These are phyloP conservation scores for Lordiphosa mommai DNA, from an alignment of 1,140 invertebrate genomes.

Conservation along the genomic window DNA sequence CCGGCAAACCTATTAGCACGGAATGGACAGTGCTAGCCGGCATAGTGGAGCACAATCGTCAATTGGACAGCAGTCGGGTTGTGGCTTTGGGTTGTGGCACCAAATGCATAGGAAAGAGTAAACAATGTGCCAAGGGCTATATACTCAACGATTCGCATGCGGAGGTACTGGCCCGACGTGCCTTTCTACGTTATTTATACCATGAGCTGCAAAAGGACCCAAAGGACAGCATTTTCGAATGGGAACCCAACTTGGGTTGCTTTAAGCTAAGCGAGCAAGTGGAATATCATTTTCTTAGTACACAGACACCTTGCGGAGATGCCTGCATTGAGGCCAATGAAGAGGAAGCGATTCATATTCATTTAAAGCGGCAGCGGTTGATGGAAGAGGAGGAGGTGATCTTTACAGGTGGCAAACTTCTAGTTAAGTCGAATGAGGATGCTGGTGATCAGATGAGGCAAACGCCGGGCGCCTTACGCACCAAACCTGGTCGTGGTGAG, in stretches of 20 bases:
- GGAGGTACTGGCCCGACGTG: slow-evolving; percentile 91
- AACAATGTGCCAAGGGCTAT: slow-evolving; percentile 83
- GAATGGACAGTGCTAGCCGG: slow-evolving; percentile 93
- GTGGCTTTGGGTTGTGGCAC: slow-evolving; percentile 93
- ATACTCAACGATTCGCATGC: slow-evolving; percentile 95
- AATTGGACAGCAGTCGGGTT: slow-evolving; percentile 81
- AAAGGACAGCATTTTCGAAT: slow-evolving; percentile 50
- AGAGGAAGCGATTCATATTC: slow-evolving; percentile 7
- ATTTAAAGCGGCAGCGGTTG: slow-evolving; percentile 55
- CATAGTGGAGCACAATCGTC: slow-evolving; percentile 82
- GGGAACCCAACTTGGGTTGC: slow-evolving; percentile 46
- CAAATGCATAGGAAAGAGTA: slow-evolving; percentile 91
- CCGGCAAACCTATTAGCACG: slow-evolving; percentile 88
- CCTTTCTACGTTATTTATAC: slow-evolving; percentile 89
- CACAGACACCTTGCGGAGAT: slow-evolving; percentile 95
- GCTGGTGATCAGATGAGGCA: slow-evolving; percentile 67
- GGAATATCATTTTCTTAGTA: slow-evolving; percentile 92
- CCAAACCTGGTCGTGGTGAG: slow-evolving; percentile 95
- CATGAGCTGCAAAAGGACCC: slow-evolving; percentile 56
- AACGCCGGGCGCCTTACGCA: slow-evolving; percentile 86
- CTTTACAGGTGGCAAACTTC: slow-evolving; percentile 93
- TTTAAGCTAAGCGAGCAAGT: slow-evolving; percentile 83
- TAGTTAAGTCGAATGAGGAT: slow-evolving; percentile 83
- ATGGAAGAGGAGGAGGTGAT: slow-evolving; percentile 14
- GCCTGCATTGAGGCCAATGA: slow-evolving; percentile 80